phyloP scores from a whole-genome alignment of 92 coral and sea anemone species.

The Heliopora coerulea region DNA sequence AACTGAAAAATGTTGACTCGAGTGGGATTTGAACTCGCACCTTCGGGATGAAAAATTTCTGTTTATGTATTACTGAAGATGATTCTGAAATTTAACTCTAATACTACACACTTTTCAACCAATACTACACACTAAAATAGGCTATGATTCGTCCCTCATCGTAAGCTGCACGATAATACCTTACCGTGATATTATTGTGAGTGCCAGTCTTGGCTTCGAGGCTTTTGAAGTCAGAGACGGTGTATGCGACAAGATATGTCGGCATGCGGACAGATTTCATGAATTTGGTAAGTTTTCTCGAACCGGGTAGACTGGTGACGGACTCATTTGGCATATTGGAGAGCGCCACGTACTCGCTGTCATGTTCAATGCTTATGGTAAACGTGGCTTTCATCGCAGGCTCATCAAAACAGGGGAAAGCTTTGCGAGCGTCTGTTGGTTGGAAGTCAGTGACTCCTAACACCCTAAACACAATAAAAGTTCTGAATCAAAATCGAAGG shows the following conservation, averaged over 20 bases:
- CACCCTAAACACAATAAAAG: constrained; percentile 27
- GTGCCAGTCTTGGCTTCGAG: constrained; percentile 58
- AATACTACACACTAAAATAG: too few relatives aligned
- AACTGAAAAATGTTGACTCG: too few relatives aligned
- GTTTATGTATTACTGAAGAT: too few relatives aligned
- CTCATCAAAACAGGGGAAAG: constrained; percentile 93
- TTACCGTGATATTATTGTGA: constrained; percentile 68
- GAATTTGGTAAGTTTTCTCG: constrained; percentile 58
- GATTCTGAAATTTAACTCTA: too few relatives aligned
- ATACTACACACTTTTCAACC: too few relatives aligned
- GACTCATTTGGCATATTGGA: constrained; percentile 76
- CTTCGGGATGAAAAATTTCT: too few relatives aligned
- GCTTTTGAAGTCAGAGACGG: constrained; percentile 80
- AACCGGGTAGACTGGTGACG: constrained; percentile 22
- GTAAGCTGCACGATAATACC: not conserved
- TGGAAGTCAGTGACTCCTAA: constrained; percentile 88
- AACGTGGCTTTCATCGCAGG: constrained; percentile 93
- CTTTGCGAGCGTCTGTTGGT: constrained; percentile 73
- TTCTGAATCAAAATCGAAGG: too few relatives aligned
- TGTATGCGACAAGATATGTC: constrained; percentile 78
- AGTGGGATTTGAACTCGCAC: too few relatives aligned
- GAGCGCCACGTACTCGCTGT: constrained; percentile 56
- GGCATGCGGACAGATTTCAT: constrained; percentile 91
- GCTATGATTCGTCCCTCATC: too few relatives aligned
- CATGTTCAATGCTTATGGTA: constrained; percentile 77